Conservation (phyloP, 2,888 invertebrate species). For the Pammene fasciana region DNA sequence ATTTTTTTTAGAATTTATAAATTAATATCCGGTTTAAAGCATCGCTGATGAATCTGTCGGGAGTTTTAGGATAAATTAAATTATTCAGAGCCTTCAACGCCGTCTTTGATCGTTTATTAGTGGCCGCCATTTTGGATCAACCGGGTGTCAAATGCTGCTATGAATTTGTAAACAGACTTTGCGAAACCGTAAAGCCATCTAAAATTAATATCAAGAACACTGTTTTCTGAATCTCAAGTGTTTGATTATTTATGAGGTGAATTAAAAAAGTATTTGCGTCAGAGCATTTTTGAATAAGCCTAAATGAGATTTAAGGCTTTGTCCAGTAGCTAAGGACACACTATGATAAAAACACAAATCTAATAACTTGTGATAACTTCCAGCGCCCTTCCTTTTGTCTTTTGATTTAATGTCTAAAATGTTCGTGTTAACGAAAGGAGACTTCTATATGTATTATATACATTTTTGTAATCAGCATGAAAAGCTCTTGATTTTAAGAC, state of each 20-base stretch:
- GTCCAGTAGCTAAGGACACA: too few relatives aligned
- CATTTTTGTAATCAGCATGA: too few relatives aligned
- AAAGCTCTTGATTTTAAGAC: too few relatives aligned
- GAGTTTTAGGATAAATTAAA: conserved; percentile 12
- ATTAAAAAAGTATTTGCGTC: too few relatives aligned
- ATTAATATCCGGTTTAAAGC: background rate
- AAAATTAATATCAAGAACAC: background rate
- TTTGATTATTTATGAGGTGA: background rate
- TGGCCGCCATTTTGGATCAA: conserved; percentile 14
- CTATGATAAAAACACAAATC: too few relatives aligned
- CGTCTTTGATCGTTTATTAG: conserved; percentile 27
- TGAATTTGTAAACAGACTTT: conserved; percentile 8
- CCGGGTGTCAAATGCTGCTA: conserved; percentile 21
- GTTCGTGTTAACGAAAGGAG: too few relatives aligned
- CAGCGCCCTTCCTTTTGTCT: too few relatives aligned
- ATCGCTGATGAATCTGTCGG: background rate
- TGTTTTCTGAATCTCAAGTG: background rate
- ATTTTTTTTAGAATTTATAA: background rate
- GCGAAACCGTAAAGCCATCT: conserved; percentile 1
- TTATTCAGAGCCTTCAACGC: conserved; percentile 5
- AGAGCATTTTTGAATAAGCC: too few relatives aligned
- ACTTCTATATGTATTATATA: too few relatives aligned
- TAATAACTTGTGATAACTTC: too few relatives aligned
- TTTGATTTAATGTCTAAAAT: too few relatives aligned
- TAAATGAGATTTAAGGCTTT: too few relatives aligned